These are phyloP conservation scores for Sebastiscus tertius DNA, from an alignment of 2,797 vertebrate species.

Conservation along the genomic window DNA sequence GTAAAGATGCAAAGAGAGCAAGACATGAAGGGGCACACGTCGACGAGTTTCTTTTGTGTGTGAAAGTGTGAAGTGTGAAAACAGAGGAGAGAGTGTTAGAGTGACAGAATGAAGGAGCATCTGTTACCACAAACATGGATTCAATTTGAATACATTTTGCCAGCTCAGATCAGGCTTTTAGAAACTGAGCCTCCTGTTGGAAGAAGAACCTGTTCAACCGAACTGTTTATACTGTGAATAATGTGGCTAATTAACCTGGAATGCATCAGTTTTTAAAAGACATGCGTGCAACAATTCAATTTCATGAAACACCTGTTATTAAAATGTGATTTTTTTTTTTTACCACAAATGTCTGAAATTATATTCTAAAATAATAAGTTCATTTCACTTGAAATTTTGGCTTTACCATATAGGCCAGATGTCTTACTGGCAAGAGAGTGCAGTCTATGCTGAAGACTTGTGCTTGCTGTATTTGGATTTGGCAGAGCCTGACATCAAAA, in stretches of 20 bases:
- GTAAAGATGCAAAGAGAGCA: conserved; percentile 4
- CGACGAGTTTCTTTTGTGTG: conserved; percentile 4
- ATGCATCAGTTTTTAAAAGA: not conserved
- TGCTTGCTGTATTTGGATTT: not conserved
- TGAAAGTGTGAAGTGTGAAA: conserved; percentile 16
- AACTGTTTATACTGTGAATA: not conserved
- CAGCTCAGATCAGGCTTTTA: not conserved
- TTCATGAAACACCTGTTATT: not conserved
- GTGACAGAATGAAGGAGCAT: conserved; percentile 4
- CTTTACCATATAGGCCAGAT: no score
- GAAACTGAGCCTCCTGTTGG: not conserved
- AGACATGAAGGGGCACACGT: not conserved
- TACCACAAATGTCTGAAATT: not conserved
- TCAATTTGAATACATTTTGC: not conserved
- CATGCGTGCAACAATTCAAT: not conserved
- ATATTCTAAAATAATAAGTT: not conserved
- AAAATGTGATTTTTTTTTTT: not conserved
- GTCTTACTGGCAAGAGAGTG: not conserved
- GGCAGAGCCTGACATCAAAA: not conserved
- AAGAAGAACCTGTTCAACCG: not conserved
- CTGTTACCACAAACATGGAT: not conserved
- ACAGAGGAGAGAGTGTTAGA: not conserved
- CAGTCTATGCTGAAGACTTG: not conserved
- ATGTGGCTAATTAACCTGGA: not conserved
- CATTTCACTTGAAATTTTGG: not conserved